Evolutionary conservation across 30 jellyfish, hydroid and myxozoan genomes (phyloP).

Genomic region (Catostylus mosaicus): DNA sequence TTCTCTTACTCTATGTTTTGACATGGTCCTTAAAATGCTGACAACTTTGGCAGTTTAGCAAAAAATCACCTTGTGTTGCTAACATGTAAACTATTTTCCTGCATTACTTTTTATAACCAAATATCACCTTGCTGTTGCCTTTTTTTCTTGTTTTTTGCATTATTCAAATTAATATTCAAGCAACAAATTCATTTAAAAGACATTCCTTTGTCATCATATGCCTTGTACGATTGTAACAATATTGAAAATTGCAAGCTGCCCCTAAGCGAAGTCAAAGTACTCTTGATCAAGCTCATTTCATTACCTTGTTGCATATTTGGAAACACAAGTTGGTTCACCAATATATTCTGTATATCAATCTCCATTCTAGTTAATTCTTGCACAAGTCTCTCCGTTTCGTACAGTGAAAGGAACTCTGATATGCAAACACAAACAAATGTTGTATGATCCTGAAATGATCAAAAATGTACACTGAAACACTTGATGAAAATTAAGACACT

Average conservation of each 20-base stretch:
- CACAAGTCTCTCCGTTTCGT: slow-evolving; percentile 96
- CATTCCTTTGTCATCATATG: too few relatives aligned
- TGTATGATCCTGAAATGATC: slow-evolving; percentile 80
- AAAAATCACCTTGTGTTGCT: too few relatives aligned
- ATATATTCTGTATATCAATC: slow-evolving; percentile 79
- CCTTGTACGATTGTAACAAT: too few relatives aligned
- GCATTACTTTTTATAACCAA: too few relatives aligned
- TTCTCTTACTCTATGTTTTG: neutral
- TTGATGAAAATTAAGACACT: too few relatives aligned
- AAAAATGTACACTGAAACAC: too few relatives aligned
- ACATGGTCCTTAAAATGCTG: too few relatives aligned
- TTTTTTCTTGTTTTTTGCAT: too few relatives aligned
- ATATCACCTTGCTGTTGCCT: too few relatives aligned
- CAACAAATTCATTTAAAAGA: too few relatives aligned
- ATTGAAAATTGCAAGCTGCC: neutral
- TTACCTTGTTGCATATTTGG: slow-evolving; percentile 63
- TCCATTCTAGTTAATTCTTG: slow-evolving; percentile 90
- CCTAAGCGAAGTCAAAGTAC: neutral
- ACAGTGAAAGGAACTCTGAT: slow-evolving; percentile 93
- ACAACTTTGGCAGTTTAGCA: neutral
- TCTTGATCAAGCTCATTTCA: neutral
- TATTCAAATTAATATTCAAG: too few relatives aligned
- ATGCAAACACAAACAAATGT: slow-evolving; percentile 98
- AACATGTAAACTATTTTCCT: too few relatives aligned
- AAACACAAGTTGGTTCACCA: slow-evolving; percentile 88